Conservation (phyloP, 2,113 vertebrate species). For the Amphilophus citrinellus region DNA sequence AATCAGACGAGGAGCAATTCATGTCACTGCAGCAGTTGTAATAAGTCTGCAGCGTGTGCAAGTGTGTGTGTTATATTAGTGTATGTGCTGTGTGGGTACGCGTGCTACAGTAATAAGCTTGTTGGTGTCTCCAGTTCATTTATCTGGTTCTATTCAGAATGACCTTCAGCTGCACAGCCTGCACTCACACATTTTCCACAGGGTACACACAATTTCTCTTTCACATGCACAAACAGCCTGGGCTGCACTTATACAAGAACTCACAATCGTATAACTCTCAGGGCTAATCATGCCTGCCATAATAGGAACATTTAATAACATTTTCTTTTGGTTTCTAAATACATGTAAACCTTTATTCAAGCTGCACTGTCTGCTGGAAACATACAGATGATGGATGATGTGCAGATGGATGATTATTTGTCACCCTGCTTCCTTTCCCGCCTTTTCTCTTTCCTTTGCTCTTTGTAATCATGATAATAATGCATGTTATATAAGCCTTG, state of each 20-base stretch:
- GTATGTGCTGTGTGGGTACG: conserved; percentile 4
- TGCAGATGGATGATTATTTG: not conserved
- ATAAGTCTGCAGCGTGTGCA: conserved; percentile 44
- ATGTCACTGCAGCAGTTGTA: conserved; percentile 50
- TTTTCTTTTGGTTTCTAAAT: conserved; percentile 14
- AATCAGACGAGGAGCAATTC: conserved; percentile 50
- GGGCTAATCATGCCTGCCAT: not conserved
- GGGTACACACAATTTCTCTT: not conserved
- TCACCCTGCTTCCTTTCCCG: not conserved
- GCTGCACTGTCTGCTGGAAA: conserved; percentile 6
- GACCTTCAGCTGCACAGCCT: conserved; percentile 63
- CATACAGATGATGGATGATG: conserved; percentile 20
- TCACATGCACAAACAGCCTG: not conserved
- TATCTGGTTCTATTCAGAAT: conserved; percentile 63
- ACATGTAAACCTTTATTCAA: not conserved
- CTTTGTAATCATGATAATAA: conserved; percentile 35
- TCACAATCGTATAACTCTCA: not conserved
- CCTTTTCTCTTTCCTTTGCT: not conserved
- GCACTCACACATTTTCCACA: conserved; percentile 39
- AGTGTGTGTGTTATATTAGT: not conserved
- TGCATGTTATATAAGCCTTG: conserved; percentile 10
- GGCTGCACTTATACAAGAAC: not conserved
- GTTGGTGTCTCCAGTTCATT: conserved; percentile 67
- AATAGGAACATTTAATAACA: not conserved
- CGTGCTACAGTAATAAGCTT: conserved; percentile 65